Conservation (phyloP, 1,140 invertebrate genomes). For the Phthorimaea operculella region DNA sequence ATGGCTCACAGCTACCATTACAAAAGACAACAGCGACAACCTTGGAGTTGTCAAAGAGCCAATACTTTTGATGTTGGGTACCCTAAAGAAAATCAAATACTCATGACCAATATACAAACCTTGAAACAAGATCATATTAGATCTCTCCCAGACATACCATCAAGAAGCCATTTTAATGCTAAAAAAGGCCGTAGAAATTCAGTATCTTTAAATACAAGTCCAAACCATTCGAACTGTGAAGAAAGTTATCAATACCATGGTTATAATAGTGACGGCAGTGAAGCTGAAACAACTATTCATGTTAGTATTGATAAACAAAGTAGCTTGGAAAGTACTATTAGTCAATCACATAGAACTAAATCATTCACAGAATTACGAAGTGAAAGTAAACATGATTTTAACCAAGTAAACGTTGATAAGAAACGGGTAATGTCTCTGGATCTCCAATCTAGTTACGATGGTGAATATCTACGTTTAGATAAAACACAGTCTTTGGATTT, state of each 20-base stretch:
- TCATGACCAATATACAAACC: conserved; percentile 18
- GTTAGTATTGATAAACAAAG: conserved; percentile 35
- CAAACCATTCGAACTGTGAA: conserved; percentile 8
- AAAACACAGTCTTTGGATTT: conserved; percentile 3
- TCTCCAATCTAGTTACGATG: conserved; percentile 36
- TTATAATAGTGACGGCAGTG: conserved; percentile 57
- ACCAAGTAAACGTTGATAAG: conserved; percentile 15
- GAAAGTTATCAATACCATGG: conserved; percentile 39
- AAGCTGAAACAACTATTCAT: conserved; percentile 56
- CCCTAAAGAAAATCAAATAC: conserved; percentile 11
- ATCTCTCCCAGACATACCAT: conserved; percentile 18
- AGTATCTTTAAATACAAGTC: not conserved
- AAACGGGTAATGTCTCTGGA: conserved; percentile 42
- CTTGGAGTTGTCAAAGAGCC: conserved; percentile 4
- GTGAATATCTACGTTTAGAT: not conserved
- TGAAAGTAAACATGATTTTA: not conserved
- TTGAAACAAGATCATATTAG: conserved; percentile 10
- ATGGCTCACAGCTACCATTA: not conserved
- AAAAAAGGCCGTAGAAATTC: not conserved
- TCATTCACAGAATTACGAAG: not conserved
- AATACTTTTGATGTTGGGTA: conserved; percentile 7
- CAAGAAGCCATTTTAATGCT: conserved; percentile 6
- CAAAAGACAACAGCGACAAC: conserved; percentile 11
- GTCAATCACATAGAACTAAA: not conserved
- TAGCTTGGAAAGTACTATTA: conserved; percentile 14